Base-by-base conservation (phyloP, 2,888 invertebrate species). In the Parthenolecanium corni region DNA sequence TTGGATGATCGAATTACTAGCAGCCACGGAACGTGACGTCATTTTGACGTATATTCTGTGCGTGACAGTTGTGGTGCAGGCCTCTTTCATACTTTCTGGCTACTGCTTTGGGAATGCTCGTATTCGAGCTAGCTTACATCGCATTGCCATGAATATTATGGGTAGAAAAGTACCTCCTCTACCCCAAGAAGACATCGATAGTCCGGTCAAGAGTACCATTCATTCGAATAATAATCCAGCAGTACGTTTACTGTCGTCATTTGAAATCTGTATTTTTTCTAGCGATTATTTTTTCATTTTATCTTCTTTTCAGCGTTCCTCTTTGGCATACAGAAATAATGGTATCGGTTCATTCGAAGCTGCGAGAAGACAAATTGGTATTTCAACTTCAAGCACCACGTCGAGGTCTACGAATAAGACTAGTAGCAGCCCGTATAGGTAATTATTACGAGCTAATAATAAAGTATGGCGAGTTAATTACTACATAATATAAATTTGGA, bases 381-480 rank as follows among this genome's bases (percentile, higher is more conserved):
- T 95, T 69, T 93, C 94, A 12, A 91, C 93, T 0, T 92, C 93
- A 0, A 92, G 92, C 65, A 95, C 94, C 0, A 95, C 95, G 0
- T 93, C 92, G 1, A 79, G 92, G 67, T 93, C 93, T 31, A 94
- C 94, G 0, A 92, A 89, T 53, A 95, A 94, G 74, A 94, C 94
- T 14, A 88, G 90, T 69, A 91, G 92, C 25, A 91, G 92, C 73
- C 91, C 92, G 11, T 94, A 93, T 72, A 84, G 87, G 83, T 83
- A 72, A 68, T 31, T 31, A n/a, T n/a, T n/a, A n/a, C n/a, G 65
- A n/a, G 14, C 40, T 20, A 5, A 16, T 47, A 20, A n/a, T 12
- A 49, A 20, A 12, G 12, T 12, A 49, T 16, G 11, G 49, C 12
- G 49, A 20, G 16, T 12, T 12, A 16, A 9, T 16, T n/a, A n/a